Base-by-base conservation (phyloP, 2,113 vertebrate genomes). In the Amblyornis subalaris region DNA sequence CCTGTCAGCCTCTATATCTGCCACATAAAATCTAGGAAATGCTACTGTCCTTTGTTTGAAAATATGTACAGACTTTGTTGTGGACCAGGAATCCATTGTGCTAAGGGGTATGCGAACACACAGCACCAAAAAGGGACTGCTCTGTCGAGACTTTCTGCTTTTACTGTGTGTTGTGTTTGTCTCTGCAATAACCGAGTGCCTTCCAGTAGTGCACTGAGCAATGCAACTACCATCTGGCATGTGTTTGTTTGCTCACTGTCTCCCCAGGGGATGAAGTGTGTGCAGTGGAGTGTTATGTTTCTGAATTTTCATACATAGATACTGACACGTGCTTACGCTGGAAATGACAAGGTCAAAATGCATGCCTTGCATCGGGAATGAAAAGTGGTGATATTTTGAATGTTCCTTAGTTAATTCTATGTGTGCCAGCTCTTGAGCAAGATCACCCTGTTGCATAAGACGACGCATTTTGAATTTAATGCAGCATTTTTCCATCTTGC, bases 261-360 rank as follows among this genome's bases (percentile, higher is more conserved):
- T 94, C 84, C 93, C 84, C 2, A 14, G 45, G 61, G 90, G 70
- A 42, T 77, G 45, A 92, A 91, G 77, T 51, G 40, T 87, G 93
- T 70, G 80, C 93, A 95, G n/a, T 92, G 81, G 62, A 95, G 87
- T 92, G 94, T 93, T 93, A 91, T 85, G 54, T 38, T 94, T 87
- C 74, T 82, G 73, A 70, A 82, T 96, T 95, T 94, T 94, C 88
- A 66, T 94, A 47, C 75, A 64, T 28, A 71, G 79, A 80, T 64
- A 90, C 64, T 62, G 76, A 80, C 89, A 88, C 12, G 4, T 70
- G 50, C 45, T 76, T 62, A 33, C 0, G 7, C 62, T 79, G 76
- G 70, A 89, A 89, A 91, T 70, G 62, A 85, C 91, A 94, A 96
- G 95, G 94, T 94, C 94, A 88, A 91, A 95, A 84, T 84, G 58